phyloP scores from a whole-genome alignment of 2,888 invertebrate species.

The Eupithecia tripunctaria region DNA sequence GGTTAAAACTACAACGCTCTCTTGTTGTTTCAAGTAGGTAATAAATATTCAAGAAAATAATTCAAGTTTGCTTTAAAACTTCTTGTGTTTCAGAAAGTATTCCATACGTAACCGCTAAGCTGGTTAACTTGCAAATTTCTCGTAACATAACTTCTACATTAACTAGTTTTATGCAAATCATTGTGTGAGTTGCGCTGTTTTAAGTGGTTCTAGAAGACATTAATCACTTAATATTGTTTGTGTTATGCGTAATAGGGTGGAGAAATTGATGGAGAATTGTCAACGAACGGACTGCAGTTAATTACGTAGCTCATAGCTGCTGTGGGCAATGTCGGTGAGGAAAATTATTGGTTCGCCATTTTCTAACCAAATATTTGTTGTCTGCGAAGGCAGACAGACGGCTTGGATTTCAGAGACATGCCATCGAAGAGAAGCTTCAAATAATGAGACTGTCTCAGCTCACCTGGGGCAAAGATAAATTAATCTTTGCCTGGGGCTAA shows the following conservation, averaged over 20 bases:
- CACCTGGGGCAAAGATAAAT: slow-evolving; percentile 1
- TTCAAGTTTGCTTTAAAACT: slow-evolving; percentile 20
- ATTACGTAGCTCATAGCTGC: slow-evolving; percentile 64
- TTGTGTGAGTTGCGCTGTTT: slow-evolving; percentile 66
- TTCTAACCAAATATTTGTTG: slow-evolving; percentile 43
- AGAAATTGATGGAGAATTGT: slow-evolving; percentile 78
- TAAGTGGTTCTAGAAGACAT: slow-evolving; percentile 72
- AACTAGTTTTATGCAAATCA: slow-evolving; percentile 81
- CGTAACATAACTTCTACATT: slow-evolving; percentile 70
- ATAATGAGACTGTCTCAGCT: slow-evolving; percentile 23
- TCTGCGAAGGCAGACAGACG: slow-evolving; percentile 33
- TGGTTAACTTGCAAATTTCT: slow-evolving; percentile 36
- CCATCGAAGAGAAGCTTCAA: slow-evolving; percentile 15
- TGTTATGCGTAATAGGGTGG: slow-evolving; percentile 69
- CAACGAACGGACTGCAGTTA: slow-evolving; percentile 74
- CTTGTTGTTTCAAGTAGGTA: background rate
- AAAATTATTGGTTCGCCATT: slow-evolving; percentile 47
- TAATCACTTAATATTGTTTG: slow-evolving; percentile 81
- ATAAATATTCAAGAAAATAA: slow-evolving; percentile 16
- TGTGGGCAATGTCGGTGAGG: slow-evolving; percentile 34
- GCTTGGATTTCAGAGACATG: slow-evolving; percentile 28
- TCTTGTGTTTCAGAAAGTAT: slow-evolving; percentile 29
- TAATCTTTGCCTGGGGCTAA: slow-evolving; percentile 14
- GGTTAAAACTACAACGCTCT: background rate
- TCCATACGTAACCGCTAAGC: slow-evolving; percentile 29